These are phyloP conservation scores for Trimorus sp. DNA, from an alignment of 2,888 invertebrate species.

Conservation along the genomic window DNA sequence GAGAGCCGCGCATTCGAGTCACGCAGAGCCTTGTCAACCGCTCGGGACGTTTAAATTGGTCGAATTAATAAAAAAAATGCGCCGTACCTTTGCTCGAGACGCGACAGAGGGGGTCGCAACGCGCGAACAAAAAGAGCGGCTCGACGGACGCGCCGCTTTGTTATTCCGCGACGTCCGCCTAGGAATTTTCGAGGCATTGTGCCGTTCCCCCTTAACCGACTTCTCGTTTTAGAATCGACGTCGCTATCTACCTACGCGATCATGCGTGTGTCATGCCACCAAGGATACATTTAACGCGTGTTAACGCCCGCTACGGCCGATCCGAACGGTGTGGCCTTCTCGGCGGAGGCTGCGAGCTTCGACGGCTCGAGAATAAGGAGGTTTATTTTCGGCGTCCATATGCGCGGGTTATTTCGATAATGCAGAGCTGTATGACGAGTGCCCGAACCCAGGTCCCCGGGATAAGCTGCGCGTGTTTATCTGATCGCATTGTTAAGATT, in stretches of 20 bases:
- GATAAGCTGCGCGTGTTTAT: slow-evolving; percentile 58
- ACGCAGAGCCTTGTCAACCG: too few species aligned
- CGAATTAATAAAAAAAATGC: too few species aligned
- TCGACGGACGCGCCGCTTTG: too few species aligned
- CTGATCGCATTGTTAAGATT: slow-evolving; percentile 38
- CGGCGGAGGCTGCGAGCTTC: slow-evolving; percentile 67
- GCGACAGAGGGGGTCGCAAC: too few species aligned
- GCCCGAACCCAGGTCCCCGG: slow-evolving; percentile 62
- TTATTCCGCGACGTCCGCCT: slow-evolving; percentile 6
- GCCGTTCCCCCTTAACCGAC: slow-evolving; percentile 3
- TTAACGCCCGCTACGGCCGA: slow-evolving; percentile 42
- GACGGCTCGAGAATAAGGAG: slow-evolving; percentile 79
- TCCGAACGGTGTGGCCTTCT: slow-evolving; percentile 49
- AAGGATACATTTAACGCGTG: slow-evolving; percentile 56
- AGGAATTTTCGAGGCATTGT: not conserved
- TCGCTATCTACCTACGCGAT: slow-evolving; percentile 52
- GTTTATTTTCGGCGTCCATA: slow-evolving; percentile 81
- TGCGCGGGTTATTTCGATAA: slow-evolving; percentile 80
- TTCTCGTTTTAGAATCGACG: slow-evolving; percentile 26
- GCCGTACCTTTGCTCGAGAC: too few species aligned
- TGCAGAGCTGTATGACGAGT: slow-evolving; percentile 64
- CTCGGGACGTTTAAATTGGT: too few species aligned
- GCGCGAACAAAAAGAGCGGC: too few species aligned
- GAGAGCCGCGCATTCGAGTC: too few species aligned
- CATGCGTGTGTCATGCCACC: slow-evolving; percentile 46